Evolutionary conservation across 2,797 vertebrate genomes (phyloP).

Genomic region (Brotula barbata): DNA sequence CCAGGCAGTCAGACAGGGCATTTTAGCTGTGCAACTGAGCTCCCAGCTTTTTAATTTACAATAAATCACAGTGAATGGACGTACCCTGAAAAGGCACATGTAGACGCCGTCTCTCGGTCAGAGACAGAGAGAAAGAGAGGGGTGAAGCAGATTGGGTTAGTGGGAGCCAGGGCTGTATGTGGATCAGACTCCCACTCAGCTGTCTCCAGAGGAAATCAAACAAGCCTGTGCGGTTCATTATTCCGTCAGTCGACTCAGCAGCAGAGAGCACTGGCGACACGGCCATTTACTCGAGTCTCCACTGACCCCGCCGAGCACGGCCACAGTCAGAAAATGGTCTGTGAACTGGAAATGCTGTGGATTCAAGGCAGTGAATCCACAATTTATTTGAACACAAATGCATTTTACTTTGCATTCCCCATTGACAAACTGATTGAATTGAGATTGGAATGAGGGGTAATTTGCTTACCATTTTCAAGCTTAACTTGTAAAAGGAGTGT

Average conservation of each 20-base stretch:
- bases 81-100: slow-evolving; percentile 62
- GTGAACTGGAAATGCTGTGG: slow-evolving; percentile 44
- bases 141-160: slow-evolving; percentile 72
- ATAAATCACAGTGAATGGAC: slow-evolving; percentile 76
- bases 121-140: slow-evolving; percentile 62
- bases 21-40: slow-evolving; percentile 70
- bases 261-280: slow-evolving; percentile 65
- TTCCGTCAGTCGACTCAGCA: slow-evolving; percentile 62
- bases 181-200: slow-evolving; percentile 69
- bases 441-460: background rate
- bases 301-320: slow-evolving; percentile 52
- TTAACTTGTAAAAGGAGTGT: slow-evolving; percentile 7
- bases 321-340: slow-evolving; percentile 42
- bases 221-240: slow-evolving; percentile 72
- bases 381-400: slow-evolving; percentile 30
- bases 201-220: slow-evolving; percentile 77
- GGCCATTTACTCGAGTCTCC: slow-evolving; percentile 65
- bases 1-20: slow-evolving; percentile 64
- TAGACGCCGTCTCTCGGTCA: slow-evolving; percentile 59
- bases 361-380: slow-evolving; percentile 26
- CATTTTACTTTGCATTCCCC: background rate
- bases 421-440: slow-evolving; percentile 10
- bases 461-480: slow-evolving; percentile 16
- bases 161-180: slow-evolving; percentile 59
- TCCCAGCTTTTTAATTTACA: slow-evolving; percentile 76